Evolutionary conservation across 2,797 vertebrate genomes (phyloP).

Genomic region (Esox lucius): DNA sequence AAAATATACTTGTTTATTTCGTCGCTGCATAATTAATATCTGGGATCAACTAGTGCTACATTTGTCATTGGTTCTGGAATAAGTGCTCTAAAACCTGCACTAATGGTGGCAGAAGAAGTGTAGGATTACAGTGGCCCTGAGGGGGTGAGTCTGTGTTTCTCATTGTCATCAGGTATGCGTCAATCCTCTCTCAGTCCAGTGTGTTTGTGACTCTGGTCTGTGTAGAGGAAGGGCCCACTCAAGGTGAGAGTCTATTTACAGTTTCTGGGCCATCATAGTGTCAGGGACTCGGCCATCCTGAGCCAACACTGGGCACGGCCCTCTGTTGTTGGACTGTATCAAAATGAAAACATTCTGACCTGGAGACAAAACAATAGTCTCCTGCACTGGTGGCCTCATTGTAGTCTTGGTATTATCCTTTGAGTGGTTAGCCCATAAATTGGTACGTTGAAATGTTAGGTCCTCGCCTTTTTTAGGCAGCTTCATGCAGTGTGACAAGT

Average conservation of each 20-base stretch:
- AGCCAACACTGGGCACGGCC: conserved; percentile 23
- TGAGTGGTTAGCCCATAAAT: neutral
- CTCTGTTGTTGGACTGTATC: conserved; percentile 36
- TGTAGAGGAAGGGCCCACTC: conserved; percentile 40
- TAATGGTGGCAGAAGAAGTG: neutral
- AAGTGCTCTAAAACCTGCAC: neutral
- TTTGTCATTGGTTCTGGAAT: neutral
- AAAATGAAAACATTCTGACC: conserved; percentile 39
- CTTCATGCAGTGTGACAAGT: neutral
- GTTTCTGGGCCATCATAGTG: conserved; percentile 27
- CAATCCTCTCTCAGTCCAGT: neutral
- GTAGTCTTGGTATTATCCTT: neutral
- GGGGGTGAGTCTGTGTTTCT: conserved; percentile 5
- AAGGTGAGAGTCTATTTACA: conserved; percentile 49
- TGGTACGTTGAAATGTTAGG: neutral
- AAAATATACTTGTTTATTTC: neutral
- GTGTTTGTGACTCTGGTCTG: conserved; percentile 27
- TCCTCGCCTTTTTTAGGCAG: conserved; percentile 1
- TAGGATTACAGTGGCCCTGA: neutral
- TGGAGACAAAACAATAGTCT: conserved; percentile 40
- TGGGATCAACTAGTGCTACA: neutral
- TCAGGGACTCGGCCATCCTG: conserved; percentile 28
- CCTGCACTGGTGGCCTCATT: neutral
- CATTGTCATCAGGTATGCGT: conserved; percentile 20
- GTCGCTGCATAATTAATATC: neutral